Evolutionary conservation across 1,140 invertebrate species (phyloP).

Genomic region (Telenomus remus): DNA sequence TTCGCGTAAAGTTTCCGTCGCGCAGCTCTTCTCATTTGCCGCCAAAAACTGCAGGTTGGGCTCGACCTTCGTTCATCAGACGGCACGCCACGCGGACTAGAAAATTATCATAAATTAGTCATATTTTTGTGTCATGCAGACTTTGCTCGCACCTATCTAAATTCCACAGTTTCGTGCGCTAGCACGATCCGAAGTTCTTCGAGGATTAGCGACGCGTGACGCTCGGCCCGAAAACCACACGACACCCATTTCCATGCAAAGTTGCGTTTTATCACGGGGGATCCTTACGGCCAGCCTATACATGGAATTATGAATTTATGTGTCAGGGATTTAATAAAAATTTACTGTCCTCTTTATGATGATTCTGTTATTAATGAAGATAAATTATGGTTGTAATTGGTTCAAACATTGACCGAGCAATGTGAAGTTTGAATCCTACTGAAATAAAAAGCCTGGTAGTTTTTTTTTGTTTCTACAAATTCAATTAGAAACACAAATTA

Average conservation of each 20-base stretch:
- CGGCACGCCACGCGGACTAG: slow-evolving; percentile 60
- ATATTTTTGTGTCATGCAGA: slow-evolving; percentile 64
- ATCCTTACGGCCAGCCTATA: slow-evolving; percentile 41
- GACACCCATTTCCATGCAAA: slow-evolving; percentile 52
- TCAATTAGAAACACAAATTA: no score
- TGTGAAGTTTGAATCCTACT: no score
- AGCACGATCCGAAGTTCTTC: slow-evolving; percentile 62
- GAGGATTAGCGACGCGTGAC: slow-evolving; percentile 63
- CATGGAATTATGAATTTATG: slow-evolving; percentile 48
- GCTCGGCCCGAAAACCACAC: slow-evolving; percentile 56
- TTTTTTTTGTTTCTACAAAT: no score
- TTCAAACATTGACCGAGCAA: neutral
- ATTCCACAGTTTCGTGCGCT: slow-evolving; percentile 64
- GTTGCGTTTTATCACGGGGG: slow-evolving; percentile 43
- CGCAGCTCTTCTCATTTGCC: slow-evolving; percentile 21
- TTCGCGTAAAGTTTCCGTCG: slow-evolving; percentile 42
- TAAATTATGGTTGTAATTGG: slow-evolving; percentile 10
- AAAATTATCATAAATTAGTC: slow-evolving; percentile 70
- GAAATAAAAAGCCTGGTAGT: no score
- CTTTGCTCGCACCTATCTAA: slow-evolving; percentile 54
- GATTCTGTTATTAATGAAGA: slow-evolving; percentile 40
- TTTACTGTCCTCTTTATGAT: slow-evolving; percentile 43
- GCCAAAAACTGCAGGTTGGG: slow-evolving; percentile 41
- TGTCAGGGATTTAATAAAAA: slow-evolving; percentile 39
- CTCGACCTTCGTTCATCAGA: slow-evolving; percentile 55